Evolutionary conservation across 1,140 invertebrate genomes (phyloP).

Genomic region (Magallana ariakensis): DNA sequence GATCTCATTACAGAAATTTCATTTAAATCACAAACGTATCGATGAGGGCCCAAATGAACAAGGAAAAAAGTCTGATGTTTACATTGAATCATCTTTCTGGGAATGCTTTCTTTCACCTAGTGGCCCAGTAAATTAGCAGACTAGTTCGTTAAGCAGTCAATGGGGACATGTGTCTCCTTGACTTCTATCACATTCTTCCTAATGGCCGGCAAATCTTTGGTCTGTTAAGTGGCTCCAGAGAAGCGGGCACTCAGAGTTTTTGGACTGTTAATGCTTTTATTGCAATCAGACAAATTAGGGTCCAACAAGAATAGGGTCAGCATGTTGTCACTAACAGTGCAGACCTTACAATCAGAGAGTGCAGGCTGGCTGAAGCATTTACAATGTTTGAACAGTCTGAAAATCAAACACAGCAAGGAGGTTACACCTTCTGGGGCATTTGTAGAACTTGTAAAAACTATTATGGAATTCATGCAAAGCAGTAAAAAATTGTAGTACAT

Average conservation of each 20-base stretch:
- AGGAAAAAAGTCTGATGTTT: too few species aligned
- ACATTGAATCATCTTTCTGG: neutral
- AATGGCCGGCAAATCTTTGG: neutral
- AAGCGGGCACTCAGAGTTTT: neutral
- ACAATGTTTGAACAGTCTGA: neutral
- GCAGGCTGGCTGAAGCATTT: constrained; percentile 7
- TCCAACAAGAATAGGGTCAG: neutral
- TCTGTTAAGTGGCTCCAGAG: neutral
- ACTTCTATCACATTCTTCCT: neutral
- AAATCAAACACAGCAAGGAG: neutral
- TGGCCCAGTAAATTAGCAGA: neutral
- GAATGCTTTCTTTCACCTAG: neutral
- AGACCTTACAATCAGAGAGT: neutral
- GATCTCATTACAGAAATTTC: too few species aligned
- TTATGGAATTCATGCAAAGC: too few species aligned
- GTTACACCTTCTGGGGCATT: too few species aligned
- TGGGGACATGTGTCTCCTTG: neutral
- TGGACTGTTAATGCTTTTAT: neutral
- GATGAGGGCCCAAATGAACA: too few species aligned
- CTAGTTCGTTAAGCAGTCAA: constrained; percentile 13
- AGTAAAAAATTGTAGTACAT: too few species aligned
- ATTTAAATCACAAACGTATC: too few species aligned
- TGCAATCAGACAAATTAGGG: neutral
- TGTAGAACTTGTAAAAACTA: too few species aligned
- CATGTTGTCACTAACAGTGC: neutral